Base-by-base conservation (phyloP, 2,888 invertebrate species). In the Spodoptera littoralis region DNA sequence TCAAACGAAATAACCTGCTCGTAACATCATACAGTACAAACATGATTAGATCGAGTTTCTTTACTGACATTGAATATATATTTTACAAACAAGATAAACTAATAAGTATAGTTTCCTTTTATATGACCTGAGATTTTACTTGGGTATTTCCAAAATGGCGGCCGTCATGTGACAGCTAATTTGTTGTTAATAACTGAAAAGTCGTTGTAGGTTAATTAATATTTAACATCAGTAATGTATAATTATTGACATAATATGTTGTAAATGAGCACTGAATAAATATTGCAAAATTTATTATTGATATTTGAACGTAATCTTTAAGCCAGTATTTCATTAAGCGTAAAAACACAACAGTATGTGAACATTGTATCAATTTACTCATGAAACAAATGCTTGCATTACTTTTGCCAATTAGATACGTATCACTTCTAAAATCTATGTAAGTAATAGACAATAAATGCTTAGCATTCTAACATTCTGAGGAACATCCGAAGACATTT, bases 401-500 rank as follows among this genome's bases (percentile, higher is more conserved):
- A 24, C 51, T 45, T 22, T 11, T 13, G 36, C 36, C 36, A 36
- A 36, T 36, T 36, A 36, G 9, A 36, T 36, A 36, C 36, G 36
- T 36, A 36, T 36, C 36, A 8, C 36, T 36, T 9, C 36, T 36
- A 43, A 11, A 11, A 67, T 42, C 30, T 46, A 44, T 65, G 11
- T 53, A 59, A 53, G 11, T 53, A 59, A 53, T 48, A 55, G 65
- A 48, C 51, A 44, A 61, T 59, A 59, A 61, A 65, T 76, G 43
- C 56, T 53, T 36, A 8, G 48, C 55, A 70, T 60, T 27, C 58
- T 27, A 57, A 9, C 58, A 58, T 63, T 59, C 48, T 18, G 36
- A 50, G 11, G 48, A 24, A 65, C 44, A 73, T 75, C 65, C 71
- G 48, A 75, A 58, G 44, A 49, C 44, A 52, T 52, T 22, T 49